phyloP scores from a whole-genome alignment of 2,113 vertebrate genomes.

The Pipra filicauda region DNA sequence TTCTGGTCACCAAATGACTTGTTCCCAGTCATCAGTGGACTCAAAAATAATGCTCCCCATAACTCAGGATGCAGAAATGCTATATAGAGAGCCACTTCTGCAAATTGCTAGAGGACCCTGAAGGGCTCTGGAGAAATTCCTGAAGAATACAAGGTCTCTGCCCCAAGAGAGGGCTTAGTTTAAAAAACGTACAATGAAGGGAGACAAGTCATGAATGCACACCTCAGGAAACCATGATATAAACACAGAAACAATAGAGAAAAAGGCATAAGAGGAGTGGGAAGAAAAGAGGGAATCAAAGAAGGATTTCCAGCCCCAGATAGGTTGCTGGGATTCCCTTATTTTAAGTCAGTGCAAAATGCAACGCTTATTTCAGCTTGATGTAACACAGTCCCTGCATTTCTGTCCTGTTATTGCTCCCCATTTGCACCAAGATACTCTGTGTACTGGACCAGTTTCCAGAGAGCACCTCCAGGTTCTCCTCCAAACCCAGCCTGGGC shows the following conservation, averaged over 20 bases:
- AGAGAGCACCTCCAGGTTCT: not conserved
- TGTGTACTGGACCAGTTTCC: not conserved
- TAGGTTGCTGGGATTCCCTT: not conserved
- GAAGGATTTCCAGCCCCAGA: not conserved
- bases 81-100: not conserved
- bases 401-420: not conserved
- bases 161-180: not conserved
- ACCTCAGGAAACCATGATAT: fast-evolving
- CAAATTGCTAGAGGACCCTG: not conserved
- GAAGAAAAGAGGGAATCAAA: not conserved
- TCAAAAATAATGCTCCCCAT: not conserved
- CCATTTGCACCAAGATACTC: not conserved
- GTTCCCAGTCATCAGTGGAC: not conserved
- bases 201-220: not conserved
- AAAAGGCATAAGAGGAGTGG: not conserved
- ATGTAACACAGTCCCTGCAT: not conserved
- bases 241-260: not conserved
- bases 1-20: not conserved
- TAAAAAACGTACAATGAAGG: not conserved
- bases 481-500: not conserved
- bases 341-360: not conserved
- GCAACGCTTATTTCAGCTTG: not conserved
- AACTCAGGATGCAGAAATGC: not conserved
- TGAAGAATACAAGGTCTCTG: not conserved
- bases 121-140: not conserved